Evolutionary conservation across 1,140 invertebrate species (phyloP), one percentile per base, ranked within the genome.

Genomic region (Neoseiulus cucumeris): DNA sequence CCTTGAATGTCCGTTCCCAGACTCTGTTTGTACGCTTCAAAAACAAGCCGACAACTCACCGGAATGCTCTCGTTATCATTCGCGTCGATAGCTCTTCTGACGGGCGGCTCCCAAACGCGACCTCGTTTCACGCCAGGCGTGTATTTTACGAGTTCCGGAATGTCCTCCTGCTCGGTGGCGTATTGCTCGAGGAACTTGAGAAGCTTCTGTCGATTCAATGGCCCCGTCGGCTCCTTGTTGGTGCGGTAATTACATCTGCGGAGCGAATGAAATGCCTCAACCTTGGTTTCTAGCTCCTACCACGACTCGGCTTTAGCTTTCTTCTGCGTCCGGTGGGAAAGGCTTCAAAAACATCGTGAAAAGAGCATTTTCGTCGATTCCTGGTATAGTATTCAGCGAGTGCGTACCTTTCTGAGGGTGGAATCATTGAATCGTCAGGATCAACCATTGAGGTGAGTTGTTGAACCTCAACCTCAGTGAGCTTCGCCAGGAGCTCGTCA

Each of bases 171-270:
- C 76, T 95, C 91, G 71, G 92, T 79, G 4, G 94, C 94, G 76
- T 95, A 88, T 77, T 95, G 95, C 75, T 68, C 70, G 68, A 99
- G 88, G 78, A 93, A 94, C 72, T 95, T 88, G 70, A 99, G 89
- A 47, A 99, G 80, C 75, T 96, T 90, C 78, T 97, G 93, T 33
- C 95, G 82, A 79, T 97, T 87, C 68, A 95, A 80, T 6, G 93
- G 92, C 51, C 95, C 95, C 22, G 95, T 98, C 2, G 94, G 83
- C 72, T 83, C 82, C 78, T 98, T 98, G 70, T 85, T 84, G 73
- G 94, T 98, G 73, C 94, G 89, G 74, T 98, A 91, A 74, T 87
- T 89, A 76, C 87, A 93, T 72, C 95, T 83, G 80, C 97, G 90
- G 66, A n/a, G n/a, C n/a, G n/a, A n/a, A n/a, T n/a, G n/a, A n/a